Percentiles rank a stretch among this genome's conserved stretches.
phyloP scores from a whole-genome alignment of 1,140 invertebrate genomes.

The Spodoptera litura region DNA sequence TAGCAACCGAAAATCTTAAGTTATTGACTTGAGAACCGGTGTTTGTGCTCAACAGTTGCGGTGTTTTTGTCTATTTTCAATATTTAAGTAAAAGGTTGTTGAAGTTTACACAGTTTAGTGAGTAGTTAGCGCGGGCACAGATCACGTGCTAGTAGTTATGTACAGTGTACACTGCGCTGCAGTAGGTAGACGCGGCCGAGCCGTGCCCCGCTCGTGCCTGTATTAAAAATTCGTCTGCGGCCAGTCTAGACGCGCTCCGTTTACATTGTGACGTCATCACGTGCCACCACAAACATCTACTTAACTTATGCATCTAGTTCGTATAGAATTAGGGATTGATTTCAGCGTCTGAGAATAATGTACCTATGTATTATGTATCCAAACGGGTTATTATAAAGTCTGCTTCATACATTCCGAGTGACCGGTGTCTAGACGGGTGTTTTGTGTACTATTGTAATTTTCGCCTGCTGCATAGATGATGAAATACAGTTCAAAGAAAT shows the following conservation, averaged over 20 bases:
- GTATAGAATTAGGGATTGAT: constrained; percentile 33
- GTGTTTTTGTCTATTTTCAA: too few relatives aligned
- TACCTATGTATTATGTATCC: constrained; percentile 35
- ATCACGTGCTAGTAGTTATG: constrained; percentile 29
- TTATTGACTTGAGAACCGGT: too few relatives aligned
- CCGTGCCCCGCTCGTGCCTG: constrained; percentile 52
- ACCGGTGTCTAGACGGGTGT: constrained; percentile 31
- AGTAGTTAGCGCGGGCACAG: neutral
- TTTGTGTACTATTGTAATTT: constrained; percentile 38
- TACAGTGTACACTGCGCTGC: constrained; percentile 50
- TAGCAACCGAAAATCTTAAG: too few relatives aligned
- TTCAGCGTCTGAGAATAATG: constrained; percentile 29
- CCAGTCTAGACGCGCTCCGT: constrained; percentile 76
- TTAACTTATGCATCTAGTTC: constrained; percentile 50
- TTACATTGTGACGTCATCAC: constrained; percentile 63
- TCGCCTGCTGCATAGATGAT: constrained; percentile 18
- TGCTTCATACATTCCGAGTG: constrained; percentile 20
- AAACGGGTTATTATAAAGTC: constrained; percentile 30
- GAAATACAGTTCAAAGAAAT: constrained; percentile 21
- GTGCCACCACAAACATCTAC: constrained; percentile 63
- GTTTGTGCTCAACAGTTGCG: too few relatives aligned
- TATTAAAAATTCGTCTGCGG: constrained; percentile 83
- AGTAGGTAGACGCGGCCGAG: constrained; percentile 55
- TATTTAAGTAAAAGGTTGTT: too few relatives aligned
- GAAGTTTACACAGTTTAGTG: neutral